Percentiles rank a stretch among this genome's conserved stretches.
Evolutionary conservation across 2,797 vertebrate species (phyloP).

Genomic region (Cuniculus paca): DNA sequence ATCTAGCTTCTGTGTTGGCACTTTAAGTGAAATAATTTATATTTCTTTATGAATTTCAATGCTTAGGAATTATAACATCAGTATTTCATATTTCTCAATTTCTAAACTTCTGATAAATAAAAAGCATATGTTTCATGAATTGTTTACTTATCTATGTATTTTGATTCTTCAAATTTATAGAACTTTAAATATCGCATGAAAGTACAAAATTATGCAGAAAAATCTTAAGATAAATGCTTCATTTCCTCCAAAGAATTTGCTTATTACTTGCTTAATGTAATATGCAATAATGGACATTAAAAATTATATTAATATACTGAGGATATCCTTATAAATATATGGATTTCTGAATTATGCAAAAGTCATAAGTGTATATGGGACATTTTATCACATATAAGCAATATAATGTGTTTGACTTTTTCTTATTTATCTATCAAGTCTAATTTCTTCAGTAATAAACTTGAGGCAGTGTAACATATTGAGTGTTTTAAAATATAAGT

Average conservation of each 20-base stretch:
- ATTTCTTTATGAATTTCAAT: constrained; percentile 77
- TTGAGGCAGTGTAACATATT: background rate
- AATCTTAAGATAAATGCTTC: background rate
- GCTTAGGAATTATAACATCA: constrained; percentile 68
- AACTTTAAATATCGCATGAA: background rate
- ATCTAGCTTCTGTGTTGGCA: constrained; percentile 77
- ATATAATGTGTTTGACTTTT: background rate
- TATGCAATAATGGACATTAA: background rate
- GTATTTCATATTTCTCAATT: background rate
- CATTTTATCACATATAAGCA: background rate
- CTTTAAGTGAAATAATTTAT: constrained; percentile 77
- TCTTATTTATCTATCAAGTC: background rate
- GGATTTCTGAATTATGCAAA: background rate
- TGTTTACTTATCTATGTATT: background rate
- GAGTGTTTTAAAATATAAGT: background rate
- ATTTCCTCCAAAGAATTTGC: background rate
- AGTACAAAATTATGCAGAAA: background rate
- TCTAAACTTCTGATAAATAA: background rate
- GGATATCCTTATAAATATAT: background rate
- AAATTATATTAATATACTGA: background rate
- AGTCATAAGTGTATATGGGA: background rate
- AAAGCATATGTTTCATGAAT: background rate
- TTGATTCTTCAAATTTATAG: constrained; percentile 6
- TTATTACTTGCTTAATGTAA: background rate
- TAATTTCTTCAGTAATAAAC: background rate